These are phyloP conservation scores for Colletes latitarsis DNA, from an alignment of 1,140 invertebrate genomes.

Conservation along the genomic window DNA sequence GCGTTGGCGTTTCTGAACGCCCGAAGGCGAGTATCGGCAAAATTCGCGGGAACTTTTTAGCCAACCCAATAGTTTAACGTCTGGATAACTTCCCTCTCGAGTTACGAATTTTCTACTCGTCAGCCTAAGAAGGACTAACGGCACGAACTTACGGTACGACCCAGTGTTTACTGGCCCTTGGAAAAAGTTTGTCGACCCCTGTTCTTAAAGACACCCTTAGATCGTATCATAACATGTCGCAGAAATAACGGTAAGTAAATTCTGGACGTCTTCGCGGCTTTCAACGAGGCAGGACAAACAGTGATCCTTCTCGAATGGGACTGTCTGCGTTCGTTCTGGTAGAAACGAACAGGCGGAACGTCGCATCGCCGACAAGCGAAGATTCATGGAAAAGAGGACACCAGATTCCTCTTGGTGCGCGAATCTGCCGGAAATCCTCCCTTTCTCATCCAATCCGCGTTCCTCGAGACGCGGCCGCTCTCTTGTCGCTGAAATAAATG, in stretches of 20 bases:
- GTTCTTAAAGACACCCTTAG: not conserved
- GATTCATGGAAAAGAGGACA: conserved; percentile 19
- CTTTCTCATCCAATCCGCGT: not conserved
- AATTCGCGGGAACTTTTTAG: too few species aligned
- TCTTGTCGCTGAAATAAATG: conserved; percentile 34
- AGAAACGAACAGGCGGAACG: conserved; percentile 10
- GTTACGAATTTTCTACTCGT: too few species aligned
- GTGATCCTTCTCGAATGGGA: conserved; percentile 1
- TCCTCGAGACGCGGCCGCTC: not conserved
- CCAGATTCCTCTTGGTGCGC: not conserved
- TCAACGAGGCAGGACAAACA: conserved; percentile 24
- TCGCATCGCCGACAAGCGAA: conserved; percentile 13
- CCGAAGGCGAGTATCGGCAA: too few species aligned
- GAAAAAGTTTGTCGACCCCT: too few species aligned
- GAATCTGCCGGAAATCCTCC: conserved; percentile 37
- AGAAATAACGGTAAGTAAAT: conserved; percentile 27
- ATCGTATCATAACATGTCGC: not conserved
- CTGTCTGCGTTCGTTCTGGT: conserved; percentile 4
- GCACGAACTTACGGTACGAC: too few species aligned
- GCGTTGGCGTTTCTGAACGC: too few species aligned
- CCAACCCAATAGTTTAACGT: too few species aligned
- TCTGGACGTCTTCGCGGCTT: conserved; percentile 18
- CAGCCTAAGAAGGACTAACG: too few species aligned
- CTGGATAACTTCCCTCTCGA: too few species aligned
- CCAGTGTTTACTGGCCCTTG: too few species aligned